Base-by-base conservation (phyloP, 2,113 vertebrate species). In the Oreocharis arfaki region DNA sequence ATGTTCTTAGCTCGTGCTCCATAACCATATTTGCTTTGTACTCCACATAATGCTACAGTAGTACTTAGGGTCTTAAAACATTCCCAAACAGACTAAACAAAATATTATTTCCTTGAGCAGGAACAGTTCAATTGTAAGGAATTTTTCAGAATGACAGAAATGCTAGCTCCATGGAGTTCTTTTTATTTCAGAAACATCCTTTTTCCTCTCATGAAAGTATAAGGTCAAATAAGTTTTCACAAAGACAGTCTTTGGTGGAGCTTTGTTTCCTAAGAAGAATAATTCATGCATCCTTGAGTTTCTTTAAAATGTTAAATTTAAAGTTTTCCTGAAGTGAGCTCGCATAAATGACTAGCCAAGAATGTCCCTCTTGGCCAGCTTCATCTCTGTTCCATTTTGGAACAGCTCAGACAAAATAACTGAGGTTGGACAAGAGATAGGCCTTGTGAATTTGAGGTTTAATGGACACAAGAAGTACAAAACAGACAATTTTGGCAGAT, bases 401-500 rank as follows among this genome's bases (percentile, higher is more conserved):
- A 93, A 47, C 2, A 30, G 47, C 60, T 90, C 65, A 55, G 59
- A 68, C 90, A 90, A 95, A 96, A 95, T 95, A 96, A 90, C 87
- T 96, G 96, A 97, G 96, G 96, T 90, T 95, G 85, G 95, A 95
- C 96, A 97, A 97, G 93, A 95, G 85, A 89, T 84, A 73, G 61
- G 32, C 80, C 42, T 96, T 92, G 88, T 95, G 84, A 97, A 97
- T 87, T 92, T 88, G 87, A 94, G 71, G 50, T 92, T 97, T 97
- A 96, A 97, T 94, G 96, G 97, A 94, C 81, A 90, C 68, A 93
- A 96, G 90, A 95, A 96, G 65, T 79, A 96, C 55, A 68, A 94
- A 92, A 80, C 87, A 95, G 95, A 95, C 87, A 42, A 95, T 96
- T 94, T 97, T 97, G 93, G 95, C 96, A 97, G 85, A 96, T 97